phyloP scores from a whole-genome alignment of 92 coral and sea anemone species.

The Porites rus region DNA sequence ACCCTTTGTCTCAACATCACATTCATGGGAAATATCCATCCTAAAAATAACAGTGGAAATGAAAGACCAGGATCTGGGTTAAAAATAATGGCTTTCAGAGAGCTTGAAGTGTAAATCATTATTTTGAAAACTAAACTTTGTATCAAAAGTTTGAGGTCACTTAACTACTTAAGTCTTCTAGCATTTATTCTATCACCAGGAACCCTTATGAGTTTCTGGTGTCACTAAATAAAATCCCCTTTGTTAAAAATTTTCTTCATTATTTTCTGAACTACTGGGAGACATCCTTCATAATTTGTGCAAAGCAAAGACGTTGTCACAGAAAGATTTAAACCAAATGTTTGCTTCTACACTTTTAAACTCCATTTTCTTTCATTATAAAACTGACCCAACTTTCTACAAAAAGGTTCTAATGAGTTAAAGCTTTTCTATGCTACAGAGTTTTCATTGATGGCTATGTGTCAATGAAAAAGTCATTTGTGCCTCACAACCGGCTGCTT shows the following conservation, averaged over 20 bases:
- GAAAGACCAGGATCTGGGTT: not conserved
- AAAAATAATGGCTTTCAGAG: not conserved
- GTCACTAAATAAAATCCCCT: conserved; percentile 28
- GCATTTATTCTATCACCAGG: not conserved
- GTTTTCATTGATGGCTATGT: not conserved
- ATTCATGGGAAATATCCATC: not conserved
- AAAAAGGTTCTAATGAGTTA: conserved; percentile 30
- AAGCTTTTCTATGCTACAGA: conserved; percentile 17
- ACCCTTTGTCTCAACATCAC: not conserved
- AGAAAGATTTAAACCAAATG: conserved; percentile 15
- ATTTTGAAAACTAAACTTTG: conserved; percentile 10
- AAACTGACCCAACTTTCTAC: conserved; percentile 44
- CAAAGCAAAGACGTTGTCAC: conserved; percentile 6
- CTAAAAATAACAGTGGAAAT: not conserved
- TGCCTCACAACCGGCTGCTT: conserved; percentile 86
- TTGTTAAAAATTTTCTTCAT: conserved; percentile 13
- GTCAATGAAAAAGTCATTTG: conserved; percentile 57
- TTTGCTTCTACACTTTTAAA: conserved; percentile 12
- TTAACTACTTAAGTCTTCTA: not conserved
- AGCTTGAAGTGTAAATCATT: conserved; percentile 4
- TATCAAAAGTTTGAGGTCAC: conserved; percentile 13
- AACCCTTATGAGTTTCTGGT: no score
- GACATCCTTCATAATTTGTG: conserved; percentile 21
- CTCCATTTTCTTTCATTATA: conserved; percentile 44
- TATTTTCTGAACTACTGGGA: conserved; percentile 6